These are phyloP conservation scores for Cecropterus lyciades DNA, from an alignment of 1,140 invertebrate genomes.

Conservation along the genomic window DNA sequence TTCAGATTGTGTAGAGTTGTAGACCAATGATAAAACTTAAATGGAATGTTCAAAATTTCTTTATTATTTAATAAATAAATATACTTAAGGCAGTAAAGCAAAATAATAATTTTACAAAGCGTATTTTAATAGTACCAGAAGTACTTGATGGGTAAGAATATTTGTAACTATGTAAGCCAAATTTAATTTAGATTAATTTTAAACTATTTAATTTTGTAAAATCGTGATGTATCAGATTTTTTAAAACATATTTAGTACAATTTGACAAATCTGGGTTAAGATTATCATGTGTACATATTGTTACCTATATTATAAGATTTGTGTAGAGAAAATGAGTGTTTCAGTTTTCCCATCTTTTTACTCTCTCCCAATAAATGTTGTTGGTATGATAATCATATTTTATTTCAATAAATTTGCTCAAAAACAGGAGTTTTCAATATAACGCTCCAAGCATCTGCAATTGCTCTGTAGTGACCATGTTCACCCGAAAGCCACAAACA, in stretches of 20 bases:
- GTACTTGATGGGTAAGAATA: not conserved
- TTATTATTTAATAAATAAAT: no score
- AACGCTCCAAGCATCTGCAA: no score
- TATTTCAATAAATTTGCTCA: no score
- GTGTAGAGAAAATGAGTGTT: not conserved
- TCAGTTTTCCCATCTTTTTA: not conserved
- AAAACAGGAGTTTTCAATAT: no score
- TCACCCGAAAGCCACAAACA: no score
- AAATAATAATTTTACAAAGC: not conserved
- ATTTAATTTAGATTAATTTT: constrained; percentile 14
- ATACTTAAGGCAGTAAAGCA: no score
- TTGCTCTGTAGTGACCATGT: no score
- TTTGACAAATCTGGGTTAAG: constrained; percentile 13
- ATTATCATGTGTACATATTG: constrained; percentile 8
- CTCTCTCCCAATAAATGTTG: no score
- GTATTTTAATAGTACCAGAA: constrained; percentile 9
- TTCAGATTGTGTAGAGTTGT: no score
- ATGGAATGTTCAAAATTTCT: no score
- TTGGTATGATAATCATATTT: no score
- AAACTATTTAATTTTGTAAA: constrained; percentile 4
- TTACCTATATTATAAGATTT: constrained; percentile 8
- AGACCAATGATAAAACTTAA: no score
- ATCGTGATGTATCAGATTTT: constrained; percentile 4
- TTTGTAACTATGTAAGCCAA: constrained; percentile 19
- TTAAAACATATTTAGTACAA: constrained; percentile 25